Evolutionary conservation across 30 jellyfish, hydroid and myxozoan species (phyloP), one percentile per base, ranked within the genome.

Genomic region (Aurelia sp.): DNA sequence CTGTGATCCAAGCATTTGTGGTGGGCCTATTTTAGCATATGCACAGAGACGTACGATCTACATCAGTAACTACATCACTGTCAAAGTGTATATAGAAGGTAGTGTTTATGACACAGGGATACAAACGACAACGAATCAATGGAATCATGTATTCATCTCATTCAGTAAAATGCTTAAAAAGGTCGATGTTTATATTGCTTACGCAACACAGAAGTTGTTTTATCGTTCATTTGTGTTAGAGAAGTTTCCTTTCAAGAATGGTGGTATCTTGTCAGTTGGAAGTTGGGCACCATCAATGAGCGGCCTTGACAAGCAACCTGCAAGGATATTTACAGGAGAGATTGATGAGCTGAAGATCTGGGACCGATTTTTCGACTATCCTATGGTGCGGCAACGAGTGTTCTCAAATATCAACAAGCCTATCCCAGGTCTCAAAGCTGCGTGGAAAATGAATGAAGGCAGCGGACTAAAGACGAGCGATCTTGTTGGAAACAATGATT

Each of bases 361-460:
- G 94, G 73, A 67, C 11, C 67, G 72, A 11, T 75, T 59, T 31
- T 85, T 85, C 72, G 83, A 65, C 67, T 72, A 60, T 27, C 57
- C 88, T 8, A 85, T 75, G 94, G 94, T 85, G 24, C 40, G 88
- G 20, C 82, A 73, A 61, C 65, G 88, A 9, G 67, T 75, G 4
- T 85, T 85, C 67, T 62, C 88, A 60, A 85, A 75, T 62, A 41
- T 85, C 50, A 74, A 74, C 53, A 47, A 88, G 48, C 88, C 78
- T 15, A 13, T 85, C 12, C 88, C 82, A 3, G 94, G 94, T 4
- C 78, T 85, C 47, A 53, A 18, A 18, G 88, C 88, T 8, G 94
- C 88, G 0, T 85, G 94, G 94, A 73, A 85, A 47, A 24, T 85
- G 57, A 67, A 85, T 35, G 94, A 85, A 50, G 88, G 94, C 57